A percentile compares a stretch with the other conserved stretches of the same genome.
Conservation (phyloP, 2,113 vertebrate species). For the Myiopsitta monachus region DNA sequence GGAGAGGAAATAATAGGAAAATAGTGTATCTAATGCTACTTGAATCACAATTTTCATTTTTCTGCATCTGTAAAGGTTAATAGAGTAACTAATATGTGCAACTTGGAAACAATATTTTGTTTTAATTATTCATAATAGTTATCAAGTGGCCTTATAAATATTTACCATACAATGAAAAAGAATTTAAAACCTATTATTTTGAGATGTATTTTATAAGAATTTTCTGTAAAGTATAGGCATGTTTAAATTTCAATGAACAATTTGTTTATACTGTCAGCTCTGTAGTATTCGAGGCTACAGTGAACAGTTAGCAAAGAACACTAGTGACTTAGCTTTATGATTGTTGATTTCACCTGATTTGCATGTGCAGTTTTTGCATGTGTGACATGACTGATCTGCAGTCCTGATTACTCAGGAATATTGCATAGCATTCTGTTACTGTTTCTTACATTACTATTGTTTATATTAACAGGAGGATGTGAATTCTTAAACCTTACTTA, state of each 20-base stretch:
- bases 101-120: neutral
- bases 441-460: neutral
- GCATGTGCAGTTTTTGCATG: neutral
- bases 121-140: neutral
- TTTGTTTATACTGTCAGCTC: neutral
- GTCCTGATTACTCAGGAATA: neutral
- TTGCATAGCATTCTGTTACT: neutral
- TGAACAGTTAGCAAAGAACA: neutral
- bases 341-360: neutral
- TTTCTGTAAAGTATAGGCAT: neutral
- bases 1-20: neutral
- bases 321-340: neutral
- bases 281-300: neutral
- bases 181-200: neutral
- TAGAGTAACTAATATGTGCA: neutral
- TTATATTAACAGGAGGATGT: neutral
- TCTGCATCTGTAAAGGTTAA: neutral
- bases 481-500: neutral
- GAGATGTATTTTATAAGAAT: neutral
- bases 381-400: neutral
- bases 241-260: neutral
- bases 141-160: neutral
- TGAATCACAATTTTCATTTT: neutral
- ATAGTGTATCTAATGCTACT: neutral
- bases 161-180: neutral